phyloP scores from a whole-genome alignment of 2,888 invertebrate genomes.

The Hemicrepidius hirtus region DNA sequence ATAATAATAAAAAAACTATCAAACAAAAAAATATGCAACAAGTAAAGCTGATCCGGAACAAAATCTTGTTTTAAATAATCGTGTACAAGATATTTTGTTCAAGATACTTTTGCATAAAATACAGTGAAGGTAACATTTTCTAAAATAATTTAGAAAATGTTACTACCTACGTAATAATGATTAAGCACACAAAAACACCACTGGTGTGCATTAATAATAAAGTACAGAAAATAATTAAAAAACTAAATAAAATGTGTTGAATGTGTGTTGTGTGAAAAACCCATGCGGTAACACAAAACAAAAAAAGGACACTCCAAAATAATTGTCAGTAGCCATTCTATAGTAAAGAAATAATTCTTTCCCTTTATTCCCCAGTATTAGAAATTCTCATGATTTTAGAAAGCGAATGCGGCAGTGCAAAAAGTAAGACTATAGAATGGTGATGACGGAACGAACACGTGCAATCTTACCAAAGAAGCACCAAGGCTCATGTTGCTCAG shows the following conservation, averaged over 20 bases:
- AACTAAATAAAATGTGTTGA: conserved; percentile 35
- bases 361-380: too few relatives aligned
- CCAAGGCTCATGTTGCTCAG: conserved; percentile 93
- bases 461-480: conserved; percentile 86
- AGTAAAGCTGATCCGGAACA: neutral
- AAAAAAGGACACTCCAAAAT: conserved; percentile 38
- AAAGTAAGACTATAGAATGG: conserved; percentile 47
- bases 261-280: conserved; percentile 53
- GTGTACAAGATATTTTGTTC: neutral
- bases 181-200: conserved; percentile 34
- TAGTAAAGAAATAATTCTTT: conserved; percentile 6
- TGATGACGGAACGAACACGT: conserved; percentile 49
- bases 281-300: conserved; percentile 57
- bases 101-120: conserved; percentile 24
- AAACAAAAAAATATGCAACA: conserved; percentile 23
- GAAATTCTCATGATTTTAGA: neutral
- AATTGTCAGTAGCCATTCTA: conserved; percentile 26
- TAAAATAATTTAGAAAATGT: conserved; percentile 6
- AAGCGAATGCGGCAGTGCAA: conserved; percentile 4
- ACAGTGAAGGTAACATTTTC: conserved; percentile 22
- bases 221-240: conserved; percentile 34
- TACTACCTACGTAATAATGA: conserved; percentile 11
- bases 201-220: conserved; percentile 39
- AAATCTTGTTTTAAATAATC: neutral
- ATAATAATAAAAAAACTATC: conserved; percentile 11